Evolutionary conservation across 2,797 vertebrate species (phyloP).

Genomic region (Amblyopsis hoosieri): DNA sequence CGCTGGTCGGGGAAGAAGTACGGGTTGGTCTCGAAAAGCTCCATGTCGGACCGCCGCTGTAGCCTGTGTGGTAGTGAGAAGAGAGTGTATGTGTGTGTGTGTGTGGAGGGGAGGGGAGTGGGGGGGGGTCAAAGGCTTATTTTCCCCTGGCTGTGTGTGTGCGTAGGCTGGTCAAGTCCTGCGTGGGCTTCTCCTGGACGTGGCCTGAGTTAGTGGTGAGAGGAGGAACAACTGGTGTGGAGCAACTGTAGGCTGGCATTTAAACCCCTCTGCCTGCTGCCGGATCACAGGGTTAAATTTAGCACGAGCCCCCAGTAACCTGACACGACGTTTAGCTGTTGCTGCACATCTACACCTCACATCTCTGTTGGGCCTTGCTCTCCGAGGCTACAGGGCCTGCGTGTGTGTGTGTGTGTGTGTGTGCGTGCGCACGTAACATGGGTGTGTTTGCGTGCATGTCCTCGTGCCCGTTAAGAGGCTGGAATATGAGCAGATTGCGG

Average conservation of each 20-base stretch:
- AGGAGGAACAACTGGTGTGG: constrained; percentile 87
- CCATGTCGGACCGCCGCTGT: constrained; percentile 78
- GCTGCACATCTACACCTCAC: constrained; percentile 96
- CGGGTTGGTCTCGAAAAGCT: constrained; percentile 98
- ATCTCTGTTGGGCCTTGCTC: constrained; percentile 85
- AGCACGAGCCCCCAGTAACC: constrained; percentile 94
- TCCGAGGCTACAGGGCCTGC: constrained; percentile 67
- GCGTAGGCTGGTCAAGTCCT: constrained; percentile 53
- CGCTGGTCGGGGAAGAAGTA: constrained; percentile 96
- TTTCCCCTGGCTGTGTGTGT: constrained; percentile 48
- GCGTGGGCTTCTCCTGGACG: constrained; percentile 55
- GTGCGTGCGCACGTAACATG: constrained; percentile 16
- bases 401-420: neutral
- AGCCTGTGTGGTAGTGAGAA: constrained; percentile 41
- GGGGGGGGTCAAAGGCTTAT: constrained; percentile 36
- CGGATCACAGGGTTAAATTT: constrained; percentile 99
- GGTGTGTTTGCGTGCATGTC: constrained; percentile 22
- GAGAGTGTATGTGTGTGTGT: neutral
- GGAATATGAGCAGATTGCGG: constrained; percentile 69
- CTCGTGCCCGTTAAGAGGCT: constrained; percentile 33
- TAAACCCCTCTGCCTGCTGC: constrained; percentile 96
- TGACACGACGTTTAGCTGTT: constrained; percentile 97
- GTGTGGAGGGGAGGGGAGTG: neutral
- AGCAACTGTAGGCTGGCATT: constrained; percentile 99
- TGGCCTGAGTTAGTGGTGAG: constrained; percentile 71